These are phyloP conservation scores for Agonopterix subpropinquella DNA, from an alignment of 2,888 invertebrate species.

Conservation along the genomic window DNA sequence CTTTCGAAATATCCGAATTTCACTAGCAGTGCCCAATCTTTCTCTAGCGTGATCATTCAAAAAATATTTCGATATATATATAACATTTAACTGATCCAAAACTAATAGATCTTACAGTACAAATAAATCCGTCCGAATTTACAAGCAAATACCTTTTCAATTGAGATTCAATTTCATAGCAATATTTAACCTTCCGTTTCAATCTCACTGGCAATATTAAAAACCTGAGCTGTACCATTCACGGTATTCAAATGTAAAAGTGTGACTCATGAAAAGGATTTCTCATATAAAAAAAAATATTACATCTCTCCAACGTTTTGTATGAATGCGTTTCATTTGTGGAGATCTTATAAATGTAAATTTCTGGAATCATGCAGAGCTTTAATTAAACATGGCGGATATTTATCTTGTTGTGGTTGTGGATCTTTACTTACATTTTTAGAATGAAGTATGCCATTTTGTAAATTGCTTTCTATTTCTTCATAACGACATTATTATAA, in stretches of 20 bases:
- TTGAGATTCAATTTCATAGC: slow-evolving; percentile 3
- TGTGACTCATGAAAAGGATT: slow-evolving; percentile 1
- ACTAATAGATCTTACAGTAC: no score
- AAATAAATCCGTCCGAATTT: no score
- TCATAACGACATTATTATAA: no score
- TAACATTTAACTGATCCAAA: no score
- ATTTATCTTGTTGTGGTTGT: no score
- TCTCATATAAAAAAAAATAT: slow-evolving; percentile 3
- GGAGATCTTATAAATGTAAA: background rate
- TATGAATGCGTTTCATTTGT: slow-evolving; percentile 4
- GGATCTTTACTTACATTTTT: background rate
- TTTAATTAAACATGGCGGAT: background rate
- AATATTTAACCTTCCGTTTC: slow-evolving; percentile 7
- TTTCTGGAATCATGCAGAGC: background rate
- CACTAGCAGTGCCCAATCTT: no score
- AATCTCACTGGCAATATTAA: slow-evolving; percentile 5
- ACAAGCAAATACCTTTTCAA: no score
- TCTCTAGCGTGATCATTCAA: no score
- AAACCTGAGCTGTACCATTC: slow-evolving; percentile 2
- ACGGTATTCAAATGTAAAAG: background rate
- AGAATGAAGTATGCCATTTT: no score
- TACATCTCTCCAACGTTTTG: slow-evolving; percentile 1
- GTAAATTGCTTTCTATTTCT: no score
- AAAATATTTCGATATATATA: no score
- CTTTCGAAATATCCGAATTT: no score